Base-by-base conservation (phyloP, 2,888 invertebrate species). In the Hybos culiciformis region DNA sequence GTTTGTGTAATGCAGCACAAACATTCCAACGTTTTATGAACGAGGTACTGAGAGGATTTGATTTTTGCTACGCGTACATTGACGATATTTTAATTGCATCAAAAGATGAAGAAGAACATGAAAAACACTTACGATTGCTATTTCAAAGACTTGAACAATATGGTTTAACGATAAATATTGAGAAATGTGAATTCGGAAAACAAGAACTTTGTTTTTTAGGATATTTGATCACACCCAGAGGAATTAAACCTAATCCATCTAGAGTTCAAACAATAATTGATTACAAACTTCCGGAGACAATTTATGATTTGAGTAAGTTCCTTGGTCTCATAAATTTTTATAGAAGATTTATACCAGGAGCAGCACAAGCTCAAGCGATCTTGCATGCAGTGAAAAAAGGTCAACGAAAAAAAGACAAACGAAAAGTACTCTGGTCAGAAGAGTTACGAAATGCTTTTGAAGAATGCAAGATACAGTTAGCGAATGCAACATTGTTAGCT, bases 21-120 rank as follows among this genome's bases (percentile, higher is more conserved):
- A 58, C 58, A 0, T 64, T 62, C 42, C 57, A 60, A 44, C 44
- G 58, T 3, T 57, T 58, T 38, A 55, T 63, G 34, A 50, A 62
- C 38, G 48, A 51, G 5, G 47, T 57, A 1, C 29, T 53, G 6
- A 21, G 48, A 21, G 53, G 46, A 12, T 26, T 52, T 4, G 50
- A 51, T 29, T 49, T 56, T 45, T 40, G 37, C n/a, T 50, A 45
- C 26, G 41, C 41, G 5, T 55, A 56, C 37, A 36, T 59, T 2
- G 57, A 58, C 37, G 56, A 57, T 38, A 50, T 58, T 7, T 44
- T 55, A 8, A 39, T 57, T 6, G 54, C 54, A 6, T 53, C 56
- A 7, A 11, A 36, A 7, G 38, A 39, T 14, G 37, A 44, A 29
- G 45, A 50, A 17, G 41, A 54, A 11, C 53, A 54, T 34, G 24